These are phyloP conservation scores for Theonella swinhoei DNA, from an alignment of 37 sponge, comb jelly and placozoan genomes.

Conservation along the genomic window DNA sequence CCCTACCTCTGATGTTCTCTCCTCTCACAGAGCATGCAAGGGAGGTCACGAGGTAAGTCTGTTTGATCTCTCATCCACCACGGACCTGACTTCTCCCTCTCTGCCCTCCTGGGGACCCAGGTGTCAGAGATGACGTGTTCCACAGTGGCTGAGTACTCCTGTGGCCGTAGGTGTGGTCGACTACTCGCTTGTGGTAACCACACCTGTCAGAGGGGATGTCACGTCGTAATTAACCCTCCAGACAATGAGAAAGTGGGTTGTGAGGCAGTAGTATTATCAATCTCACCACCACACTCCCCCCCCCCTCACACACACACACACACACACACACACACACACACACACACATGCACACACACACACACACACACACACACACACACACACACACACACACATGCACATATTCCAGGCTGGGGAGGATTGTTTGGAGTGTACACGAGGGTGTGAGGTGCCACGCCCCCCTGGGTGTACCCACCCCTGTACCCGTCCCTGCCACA, in stretches of 20 bases:
- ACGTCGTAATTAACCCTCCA: slow-evolving; percentile 56
- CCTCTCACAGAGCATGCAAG: slow-evolving; percentile 30
- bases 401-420: slow-evolving; percentile 78
- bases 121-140: slow-evolving; percentile 37
- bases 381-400: too few relatives aligned
- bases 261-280: background rate
- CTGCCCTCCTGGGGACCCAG: background rate
- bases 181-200: slow-evolving; percentile 78
- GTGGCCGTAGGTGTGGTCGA: slow-evolving; percentile 80
- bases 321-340: too few relatives aligned
- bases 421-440: slow-evolving; percentile 71
- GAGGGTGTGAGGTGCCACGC: slow-evolving; percentile 56
- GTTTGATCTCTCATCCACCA: background rate
- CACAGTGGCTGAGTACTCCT: slow-evolving; percentile 45
- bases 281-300: too few relatives aligned
- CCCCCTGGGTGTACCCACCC: slow-evolving; percentile 69
- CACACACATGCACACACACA: too few relatives aligned
- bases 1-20: background rate
- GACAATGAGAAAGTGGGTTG: slow-evolving; percentile 9
- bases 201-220: slow-evolving; percentile 70
- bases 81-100: background rate
- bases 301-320: too few relatives aligned
- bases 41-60: slow-evolving; percentile 51
- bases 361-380: too few relatives aligned
- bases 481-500: slow-evolving; percentile 76